phyloP scores from a whole-genome alignment of 2,113 vertebrate species.

The Azemiops feae region DNA sequence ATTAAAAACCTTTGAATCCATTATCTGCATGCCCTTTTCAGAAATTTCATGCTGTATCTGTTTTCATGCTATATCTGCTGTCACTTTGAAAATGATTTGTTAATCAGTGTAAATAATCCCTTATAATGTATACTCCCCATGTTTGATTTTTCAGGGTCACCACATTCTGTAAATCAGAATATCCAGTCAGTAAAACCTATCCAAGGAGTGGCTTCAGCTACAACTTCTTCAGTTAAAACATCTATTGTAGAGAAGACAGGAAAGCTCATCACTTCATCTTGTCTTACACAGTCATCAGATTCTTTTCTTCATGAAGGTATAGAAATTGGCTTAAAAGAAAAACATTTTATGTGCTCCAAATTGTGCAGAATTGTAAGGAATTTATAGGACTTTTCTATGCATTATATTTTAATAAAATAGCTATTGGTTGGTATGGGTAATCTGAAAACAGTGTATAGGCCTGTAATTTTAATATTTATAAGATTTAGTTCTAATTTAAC shows the following conservation, averaged over 20 bases:
- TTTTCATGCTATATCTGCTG: neutral
- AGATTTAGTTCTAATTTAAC: neutral
- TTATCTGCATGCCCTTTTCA: neutral
- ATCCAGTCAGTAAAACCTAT: slow-evolving; percentile 50
- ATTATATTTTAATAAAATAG: neutral
- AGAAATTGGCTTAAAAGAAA: slow-evolving; percentile 21
- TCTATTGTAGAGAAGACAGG: slow-evolving; percentile 50
- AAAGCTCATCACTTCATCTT: slow-evolving; percentile 39
- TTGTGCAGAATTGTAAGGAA: neutral
- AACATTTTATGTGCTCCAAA: neutral
- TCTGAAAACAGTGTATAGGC: neutral
- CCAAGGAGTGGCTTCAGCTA: slow-evolving; percentile 47
- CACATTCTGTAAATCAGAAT: slow-evolving; percentile 56
- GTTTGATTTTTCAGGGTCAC: slow-evolving; percentile 55
- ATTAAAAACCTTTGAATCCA: neutral
- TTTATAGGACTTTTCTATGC: too few species aligned
- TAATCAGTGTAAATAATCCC: neutral
- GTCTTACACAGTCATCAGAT: slow-evolving; percentile 49
- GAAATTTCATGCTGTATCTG: neutral
- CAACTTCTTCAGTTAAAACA: slow-evolving; percentile 34
- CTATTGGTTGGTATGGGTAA: neutral
- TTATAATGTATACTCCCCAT: slow-evolving; percentile 14
- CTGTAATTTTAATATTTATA: neutral
- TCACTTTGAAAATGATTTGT: neutral
- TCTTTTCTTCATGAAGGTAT: slow-evolving; percentile 70